Conservation (phyloP, 2,797 vertebrate genomes). For the Oophaga sylvatica region DNA sequence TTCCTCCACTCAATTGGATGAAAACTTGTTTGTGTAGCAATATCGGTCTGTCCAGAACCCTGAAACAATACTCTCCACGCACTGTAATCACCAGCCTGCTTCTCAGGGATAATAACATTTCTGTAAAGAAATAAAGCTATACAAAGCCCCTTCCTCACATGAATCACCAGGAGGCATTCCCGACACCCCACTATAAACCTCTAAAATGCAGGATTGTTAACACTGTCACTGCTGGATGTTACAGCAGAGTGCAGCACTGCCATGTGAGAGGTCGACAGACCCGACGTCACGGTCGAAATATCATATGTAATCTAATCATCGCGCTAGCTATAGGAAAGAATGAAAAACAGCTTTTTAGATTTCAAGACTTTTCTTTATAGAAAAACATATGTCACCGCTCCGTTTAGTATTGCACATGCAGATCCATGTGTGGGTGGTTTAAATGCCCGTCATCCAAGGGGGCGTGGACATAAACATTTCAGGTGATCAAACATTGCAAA, state of each 20-base stretch:
- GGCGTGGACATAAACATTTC: neutral
- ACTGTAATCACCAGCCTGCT: slow-evolving; percentile 87
- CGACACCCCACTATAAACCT: neutral
- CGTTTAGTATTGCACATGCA: neutral
- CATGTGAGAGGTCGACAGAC: neutral
- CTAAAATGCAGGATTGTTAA: slow-evolving; percentile 36
- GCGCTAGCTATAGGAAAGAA: neutral
- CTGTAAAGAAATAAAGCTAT: slow-evolving; percentile 81
- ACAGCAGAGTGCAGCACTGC: neutral
- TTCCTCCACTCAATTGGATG: slow-evolving; percentile 92
- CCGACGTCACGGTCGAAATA: slow-evolving; percentile 23
- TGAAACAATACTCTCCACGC: slow-evolving; percentile 82
- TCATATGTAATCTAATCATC: neutral
- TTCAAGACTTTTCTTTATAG: neutral
- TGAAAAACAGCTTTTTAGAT: neutral
- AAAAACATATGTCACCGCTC: neutral
- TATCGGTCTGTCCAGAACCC: slow-evolving; percentile 90
- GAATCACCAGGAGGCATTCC: slow-evolving; percentile 45
- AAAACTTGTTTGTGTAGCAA: slow-evolving; percentile 98
- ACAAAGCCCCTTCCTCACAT: slow-evolving; percentile 19
- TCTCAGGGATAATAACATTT: slow-evolving; percentile 95
- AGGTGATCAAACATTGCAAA: neutral
- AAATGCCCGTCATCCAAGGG: neutral
- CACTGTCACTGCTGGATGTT: slow-evolving; percentile 2
- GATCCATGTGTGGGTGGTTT: neutral